Conservation (phyloP, 1,140 invertebrate genomes). For the Harlomillsia oculata region DNA sequence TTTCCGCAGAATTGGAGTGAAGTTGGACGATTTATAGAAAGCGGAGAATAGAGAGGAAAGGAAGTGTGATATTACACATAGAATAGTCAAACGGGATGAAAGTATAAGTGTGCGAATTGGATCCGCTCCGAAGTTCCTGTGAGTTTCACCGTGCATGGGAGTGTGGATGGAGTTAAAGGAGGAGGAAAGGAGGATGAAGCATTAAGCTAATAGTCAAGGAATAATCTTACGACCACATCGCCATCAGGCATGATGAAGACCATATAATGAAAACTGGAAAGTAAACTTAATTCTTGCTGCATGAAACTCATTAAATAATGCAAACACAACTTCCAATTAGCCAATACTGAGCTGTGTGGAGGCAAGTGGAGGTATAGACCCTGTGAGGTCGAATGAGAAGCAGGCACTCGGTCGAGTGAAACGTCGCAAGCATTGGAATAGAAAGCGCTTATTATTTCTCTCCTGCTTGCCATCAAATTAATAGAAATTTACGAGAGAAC, state of each 20-base stretch:
- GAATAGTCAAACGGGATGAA: too few species aligned
- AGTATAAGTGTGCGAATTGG: too few species aligned
- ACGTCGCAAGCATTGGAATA: neutral
- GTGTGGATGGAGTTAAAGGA: too few species aligned
- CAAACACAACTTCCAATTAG: slow-evolving; percentile 13
- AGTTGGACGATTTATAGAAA: neutral
- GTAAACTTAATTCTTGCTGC: slow-evolving; percentile 3
- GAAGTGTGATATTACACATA: too few species aligned
- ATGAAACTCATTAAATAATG: slow-evolving; percentile 14
- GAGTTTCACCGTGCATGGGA: too few species aligned
- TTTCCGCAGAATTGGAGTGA: too few species aligned
- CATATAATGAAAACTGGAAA: slow-evolving; percentile 8
- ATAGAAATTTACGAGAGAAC: neutral
- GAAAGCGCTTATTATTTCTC: slow-evolving; percentile 7
- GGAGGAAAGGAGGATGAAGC: too few species aligned
- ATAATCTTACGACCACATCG: neutral
- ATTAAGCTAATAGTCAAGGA: neutral
- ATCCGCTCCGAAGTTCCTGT: too few species aligned
- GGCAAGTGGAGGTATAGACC: too few species aligned
- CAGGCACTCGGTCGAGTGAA: neutral
- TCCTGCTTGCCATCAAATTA: slow-evolving; percentile 2
- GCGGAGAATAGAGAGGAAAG: neutral
- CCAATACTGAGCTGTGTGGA: neutral
- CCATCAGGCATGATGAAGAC: neutral
- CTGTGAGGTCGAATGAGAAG: too few species aligned